A percentile compares a stretch with the other conserved stretches of the same genome.
phyloP scores from a whole-genome alignment of 2,797 vertebrate species.

The Percopsis omiscomaycus region DNA sequence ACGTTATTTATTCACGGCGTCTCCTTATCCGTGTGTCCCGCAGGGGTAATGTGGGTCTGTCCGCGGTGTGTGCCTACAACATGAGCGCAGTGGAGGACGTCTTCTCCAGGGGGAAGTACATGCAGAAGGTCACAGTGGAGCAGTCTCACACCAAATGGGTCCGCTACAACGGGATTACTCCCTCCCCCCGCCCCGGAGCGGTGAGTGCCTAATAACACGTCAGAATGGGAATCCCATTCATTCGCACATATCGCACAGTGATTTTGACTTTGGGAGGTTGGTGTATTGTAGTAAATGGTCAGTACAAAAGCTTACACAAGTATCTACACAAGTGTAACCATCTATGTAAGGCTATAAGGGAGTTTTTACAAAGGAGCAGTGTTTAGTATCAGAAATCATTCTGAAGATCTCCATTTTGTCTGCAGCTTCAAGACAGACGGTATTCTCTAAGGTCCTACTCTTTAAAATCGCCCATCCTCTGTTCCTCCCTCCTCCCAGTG shows the following conservation, averaged over 20 bases:
- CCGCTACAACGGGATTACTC: slow-evolving; percentile 86
- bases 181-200: slow-evolving; percentile 89
- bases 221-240: neutral
- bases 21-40: neutral
- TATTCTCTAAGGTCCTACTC: neutral
- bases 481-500: slow-evolving; percentile 77
- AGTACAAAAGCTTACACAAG: too few relatives aligned
- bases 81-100: slow-evolving; percentile 87
- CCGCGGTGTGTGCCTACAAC: slow-evolving; percentile 91
- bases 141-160: slow-evolving; percentile 97
- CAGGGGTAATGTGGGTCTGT: slow-evolving; percentile 93
- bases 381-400: too few relatives aligned
- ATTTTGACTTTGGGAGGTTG: too few relatives aligned
- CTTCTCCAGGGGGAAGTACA: slow-evolving; percentile 94
- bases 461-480: neutral
- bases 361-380: too few relatives aligned
- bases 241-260: too few relatives aligned
- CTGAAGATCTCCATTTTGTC: too few relatives aligned
- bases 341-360: too few relatives aligned
- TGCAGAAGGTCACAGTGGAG: slow-evolving; percentile 95
- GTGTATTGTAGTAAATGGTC: too few relatives aligned
- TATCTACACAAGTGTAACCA: too few relatives aligned
- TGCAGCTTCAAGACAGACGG: too few relatives aligned
- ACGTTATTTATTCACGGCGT: too few relatives aligned
- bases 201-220: slow-evolving; percentile 73